These are phyloP conservation scores for Lophius piscatorius DNA, from an alignment of 2,113 vertebrate genomes.

Conservation along the genomic window DNA sequence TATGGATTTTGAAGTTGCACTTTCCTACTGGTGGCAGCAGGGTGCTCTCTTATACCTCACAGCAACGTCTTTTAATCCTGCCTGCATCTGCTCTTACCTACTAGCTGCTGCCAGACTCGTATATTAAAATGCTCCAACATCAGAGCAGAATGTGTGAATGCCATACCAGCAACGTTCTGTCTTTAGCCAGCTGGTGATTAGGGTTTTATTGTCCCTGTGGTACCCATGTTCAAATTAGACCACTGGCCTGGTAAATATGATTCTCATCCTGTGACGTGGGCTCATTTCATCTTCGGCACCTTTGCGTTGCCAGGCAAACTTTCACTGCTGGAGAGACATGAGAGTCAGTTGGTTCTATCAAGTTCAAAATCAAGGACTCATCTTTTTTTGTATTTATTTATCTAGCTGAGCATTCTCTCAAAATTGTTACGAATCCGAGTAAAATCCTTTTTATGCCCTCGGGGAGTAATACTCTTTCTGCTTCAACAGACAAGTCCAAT, in stretches of 20 bases:
- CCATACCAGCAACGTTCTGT: conserved; percentile 41
- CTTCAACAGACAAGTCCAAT: neutral
- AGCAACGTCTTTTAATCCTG: neutral
- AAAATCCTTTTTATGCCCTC: no score
- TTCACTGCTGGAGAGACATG: neutral
- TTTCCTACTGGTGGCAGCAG: conserved; percentile 44
- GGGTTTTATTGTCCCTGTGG: conserved; percentile 46
- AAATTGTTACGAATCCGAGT: conserved; percentile 3
- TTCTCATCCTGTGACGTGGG: conserved; percentile 19
- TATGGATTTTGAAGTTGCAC: conserved; percentile 9
- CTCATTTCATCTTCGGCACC: conserved; percentile 37
- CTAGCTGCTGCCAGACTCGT: conserved; percentile 7
- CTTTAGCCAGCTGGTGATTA: conserved; percentile 56
- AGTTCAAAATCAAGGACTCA: neutral
- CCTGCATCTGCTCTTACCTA: conserved; percentile 6
- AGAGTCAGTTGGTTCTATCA: conserved; percentile 19
- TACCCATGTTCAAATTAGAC: conserved; percentile 53
- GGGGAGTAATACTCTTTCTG: no score
- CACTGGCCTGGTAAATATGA: conserved; percentile 39
- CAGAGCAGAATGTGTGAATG: conserved; percentile 61
- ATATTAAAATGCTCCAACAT: conserved; percentile 36
- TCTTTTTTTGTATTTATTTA: neutral
- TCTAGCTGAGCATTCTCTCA: neutral
- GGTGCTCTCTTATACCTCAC: conserved; percentile 53
- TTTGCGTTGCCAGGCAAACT: conserved; percentile 17